Evolutionary conservation across 2,888 invertebrate species (phyloP).

Genomic region (Aspidiotus destructor): DNA sequence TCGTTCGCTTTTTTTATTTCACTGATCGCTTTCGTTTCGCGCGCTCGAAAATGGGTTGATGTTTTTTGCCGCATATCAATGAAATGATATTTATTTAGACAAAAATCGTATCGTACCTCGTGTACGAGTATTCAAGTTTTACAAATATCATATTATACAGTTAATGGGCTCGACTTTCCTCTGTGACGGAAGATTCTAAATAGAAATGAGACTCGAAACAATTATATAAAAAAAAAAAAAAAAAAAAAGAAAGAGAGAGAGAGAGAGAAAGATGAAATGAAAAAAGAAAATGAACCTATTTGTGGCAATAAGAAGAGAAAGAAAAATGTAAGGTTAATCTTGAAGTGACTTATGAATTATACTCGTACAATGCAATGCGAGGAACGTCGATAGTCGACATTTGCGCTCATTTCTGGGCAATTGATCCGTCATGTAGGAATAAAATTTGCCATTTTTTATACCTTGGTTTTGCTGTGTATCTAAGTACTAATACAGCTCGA

Average conservation of each 20-base stretch:
- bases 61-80: too few relatives aligned
- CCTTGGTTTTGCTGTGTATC: neutral
- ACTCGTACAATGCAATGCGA: too few relatives aligned
- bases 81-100: too few relatives aligned
- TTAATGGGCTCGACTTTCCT: too few relatives aligned
- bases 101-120: too few relatives aligned
- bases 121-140: too few relatives aligned
- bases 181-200: neutral
- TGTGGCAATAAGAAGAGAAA: neutral
- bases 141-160: too few relatives aligned
- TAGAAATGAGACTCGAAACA: neutral
- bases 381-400: too few relatives aligned
- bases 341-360: too few relatives aligned
- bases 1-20: too few relatives aligned
- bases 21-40: too few relatives aligned
- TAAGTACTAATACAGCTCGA: neutral
- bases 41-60: too few relatives aligned
- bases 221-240: neutral
- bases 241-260: constrained; percentile 6
- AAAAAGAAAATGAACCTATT: neutral
- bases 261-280: neutral
- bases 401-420: neutral
- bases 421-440: neutral
- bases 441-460: neutral
- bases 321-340: neutral